Conservation (phyloP, 2,888 invertebrate genomes). For the Brachyopa scutellaris region DNA sequence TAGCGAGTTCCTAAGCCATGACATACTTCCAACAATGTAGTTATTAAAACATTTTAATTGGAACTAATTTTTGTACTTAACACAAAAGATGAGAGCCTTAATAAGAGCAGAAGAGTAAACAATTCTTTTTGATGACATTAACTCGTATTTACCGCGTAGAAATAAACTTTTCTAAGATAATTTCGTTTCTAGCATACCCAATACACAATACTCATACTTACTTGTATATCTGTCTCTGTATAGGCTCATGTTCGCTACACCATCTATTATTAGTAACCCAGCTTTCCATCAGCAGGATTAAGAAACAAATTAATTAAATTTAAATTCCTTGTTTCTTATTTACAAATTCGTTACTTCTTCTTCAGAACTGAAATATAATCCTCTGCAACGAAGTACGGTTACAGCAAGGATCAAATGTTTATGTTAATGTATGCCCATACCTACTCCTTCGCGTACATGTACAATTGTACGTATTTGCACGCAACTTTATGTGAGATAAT, state of each 20-base stretch:
- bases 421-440: constrained; percentile 28
- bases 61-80: no score
- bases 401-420: constrained; percentile 45
- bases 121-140: no score
- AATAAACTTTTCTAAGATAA: no score
- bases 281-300: background rate
- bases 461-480: constrained; percentile 27
- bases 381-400: background rate
- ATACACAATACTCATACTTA: background rate
- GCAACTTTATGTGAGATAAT: constrained; percentile 60
- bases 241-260: background rate
- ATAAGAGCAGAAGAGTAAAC: no score
- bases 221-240: no score
- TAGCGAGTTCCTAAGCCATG: no score
- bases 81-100: no score
- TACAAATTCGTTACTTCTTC: background rate
- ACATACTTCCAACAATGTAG: no score
- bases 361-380: background rate
- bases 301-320: constrained; percentile 43
- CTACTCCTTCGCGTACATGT: background rate
- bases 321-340: constrained; percentile 24
- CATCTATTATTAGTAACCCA: background rate
- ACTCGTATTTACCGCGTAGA: no score
- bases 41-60: no score
- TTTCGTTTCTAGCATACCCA: background rate